phyloP scores from a whole-genome alignment of 2,797 vertebrate species.

The Rhinoraja longicauda region DNA sequence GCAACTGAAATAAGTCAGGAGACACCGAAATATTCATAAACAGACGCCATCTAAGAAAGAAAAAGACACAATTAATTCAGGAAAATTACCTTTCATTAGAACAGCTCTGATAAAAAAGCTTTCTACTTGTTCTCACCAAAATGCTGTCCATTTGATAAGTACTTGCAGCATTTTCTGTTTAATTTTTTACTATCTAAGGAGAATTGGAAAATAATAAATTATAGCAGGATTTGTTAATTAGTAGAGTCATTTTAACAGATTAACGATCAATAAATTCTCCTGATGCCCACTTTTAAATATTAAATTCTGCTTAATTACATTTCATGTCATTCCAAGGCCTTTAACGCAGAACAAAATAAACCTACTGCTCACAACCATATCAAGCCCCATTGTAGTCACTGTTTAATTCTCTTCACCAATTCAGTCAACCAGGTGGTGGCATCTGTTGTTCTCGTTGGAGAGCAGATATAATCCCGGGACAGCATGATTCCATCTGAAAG shows the following conservation, averaged over 20 bases:
- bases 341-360: neutral
- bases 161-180: no score
- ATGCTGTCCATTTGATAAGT: no score
- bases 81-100: no score
- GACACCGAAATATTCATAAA: no score
- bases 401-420: neutral
- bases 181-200: no score
- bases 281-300: neutral
- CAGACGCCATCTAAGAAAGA: no score
- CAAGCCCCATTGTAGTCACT: neutral
- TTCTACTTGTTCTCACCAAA: no score
- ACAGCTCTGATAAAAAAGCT: no score
- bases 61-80: no score
- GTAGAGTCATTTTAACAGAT: neutral
- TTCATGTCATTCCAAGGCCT: neutral
- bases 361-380: neutral
- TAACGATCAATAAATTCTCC: neutral
- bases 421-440: neutral
- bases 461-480: neutral
- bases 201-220: no score
- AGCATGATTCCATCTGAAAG: conserved; percentile 26
- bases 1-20: no score
- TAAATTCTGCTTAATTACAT: neutral
- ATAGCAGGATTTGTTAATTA: neutral
- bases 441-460: neutral